phyloP scores from a whole-genome alignment of 2,113 vertebrate species.

The Macquaria australasica region DNA sequence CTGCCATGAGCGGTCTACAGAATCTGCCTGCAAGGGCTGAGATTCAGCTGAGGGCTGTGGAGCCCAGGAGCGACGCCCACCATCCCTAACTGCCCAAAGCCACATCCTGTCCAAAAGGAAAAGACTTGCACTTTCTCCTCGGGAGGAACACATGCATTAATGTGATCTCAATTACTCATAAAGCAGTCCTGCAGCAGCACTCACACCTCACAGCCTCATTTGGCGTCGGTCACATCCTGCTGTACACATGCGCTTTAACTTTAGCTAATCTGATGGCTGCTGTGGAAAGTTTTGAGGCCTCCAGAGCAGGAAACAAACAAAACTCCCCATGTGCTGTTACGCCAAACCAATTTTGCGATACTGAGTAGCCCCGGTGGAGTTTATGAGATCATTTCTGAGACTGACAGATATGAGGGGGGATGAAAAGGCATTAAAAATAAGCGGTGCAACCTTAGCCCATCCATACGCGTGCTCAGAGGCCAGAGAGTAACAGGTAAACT shows the following conservation, averaged over 20 bases:
- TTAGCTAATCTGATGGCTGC: conserved; percentile 33
- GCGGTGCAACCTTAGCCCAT: conserved; percentile 74
- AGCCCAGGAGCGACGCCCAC: conserved; percentile 78
- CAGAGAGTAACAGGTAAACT: conserved; percentile 86
- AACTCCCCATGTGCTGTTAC: conserved; percentile 12
- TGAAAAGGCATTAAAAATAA: conserved; percentile 83
- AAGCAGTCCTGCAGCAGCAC: conserved; percentile 47
- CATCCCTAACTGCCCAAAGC: conserved; percentile 76
- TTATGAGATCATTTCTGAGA: conserved; percentile 76
- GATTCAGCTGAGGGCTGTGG: conserved; percentile 68
- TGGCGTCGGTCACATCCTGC: conserved; percentile 44
- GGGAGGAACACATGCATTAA: conserved; percentile 76
- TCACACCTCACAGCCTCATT: conserved; percentile 53
- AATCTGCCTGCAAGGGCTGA: conserved; percentile 71
- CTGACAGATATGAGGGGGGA: conserved; percentile 83
- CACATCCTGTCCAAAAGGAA: conserved; percentile 84
- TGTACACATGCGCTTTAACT: conserved; percentile 9
- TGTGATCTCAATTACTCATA: conserved; percentile 70
- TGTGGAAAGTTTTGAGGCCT: conserved; percentile 28
- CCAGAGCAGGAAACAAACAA: conserved; percentile 53
- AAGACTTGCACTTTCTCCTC: conserved; percentile 81
- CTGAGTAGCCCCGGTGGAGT: conserved; percentile 47
- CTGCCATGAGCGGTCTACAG: conserved; percentile 68
- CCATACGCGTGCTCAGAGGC: conserved; percentile 72
- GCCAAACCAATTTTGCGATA: conserved; percentile 40